Percentiles rank a stretch among this genome's conserved stretches.
phyloP scores from a whole-genome alignment of 2,797 vertebrate genomes.

The Macrochelys suwanniensis region DNA sequence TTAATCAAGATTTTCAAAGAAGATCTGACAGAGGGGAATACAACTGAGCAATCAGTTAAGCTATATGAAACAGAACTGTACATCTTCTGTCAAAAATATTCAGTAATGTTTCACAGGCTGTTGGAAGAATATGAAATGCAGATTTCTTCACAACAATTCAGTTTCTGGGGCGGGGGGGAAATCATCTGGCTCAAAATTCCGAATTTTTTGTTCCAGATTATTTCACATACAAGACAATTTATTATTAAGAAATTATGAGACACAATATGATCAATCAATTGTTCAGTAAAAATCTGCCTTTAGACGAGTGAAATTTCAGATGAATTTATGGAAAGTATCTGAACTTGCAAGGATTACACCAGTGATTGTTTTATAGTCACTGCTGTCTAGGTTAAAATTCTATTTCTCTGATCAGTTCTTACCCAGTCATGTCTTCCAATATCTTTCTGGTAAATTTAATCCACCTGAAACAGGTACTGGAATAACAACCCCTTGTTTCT shows the following conservation, averaged over 20 bases:
- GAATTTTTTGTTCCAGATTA: neutral
- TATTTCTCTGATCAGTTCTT: neutral
- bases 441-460: slow-evolving; percentile 17
- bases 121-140: neutral
- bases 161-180: neutral
- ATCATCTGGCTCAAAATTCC: neutral
- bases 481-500: slow-evolving; percentile 90
- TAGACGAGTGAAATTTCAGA: neutral
- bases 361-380: neutral
- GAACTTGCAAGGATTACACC: fast-evolving
- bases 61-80: neutral
- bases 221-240: neutral
- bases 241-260: neutral
- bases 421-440: slow-evolving; percentile 49
- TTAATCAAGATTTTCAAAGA: neutral
- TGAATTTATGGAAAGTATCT: neutral
- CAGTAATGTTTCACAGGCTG: neutral
- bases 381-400: neutral
- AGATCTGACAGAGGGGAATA: neutral
- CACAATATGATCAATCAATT: neutral
- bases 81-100: neutral
- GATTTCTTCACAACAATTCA: neutral
- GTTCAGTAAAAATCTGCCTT: neutral
- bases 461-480: slow-evolving; percentile 67
- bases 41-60: neutral